Evolutionary conservation across 2,113 vertebrate species (phyloP).

Genomic region (Ochotona curzoniae): DNA sequence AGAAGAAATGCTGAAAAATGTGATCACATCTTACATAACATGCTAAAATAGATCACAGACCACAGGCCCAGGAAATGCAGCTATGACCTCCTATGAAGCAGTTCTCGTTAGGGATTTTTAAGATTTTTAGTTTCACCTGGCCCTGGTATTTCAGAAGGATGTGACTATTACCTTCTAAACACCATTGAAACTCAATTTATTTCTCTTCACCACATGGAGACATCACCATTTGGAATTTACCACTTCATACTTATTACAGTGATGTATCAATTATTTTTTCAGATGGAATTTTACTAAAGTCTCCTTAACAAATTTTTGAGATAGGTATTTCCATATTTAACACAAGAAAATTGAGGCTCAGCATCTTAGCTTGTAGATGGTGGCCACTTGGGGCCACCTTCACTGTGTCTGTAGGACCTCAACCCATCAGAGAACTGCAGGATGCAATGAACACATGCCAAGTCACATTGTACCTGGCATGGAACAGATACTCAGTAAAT

Average conservation of each 20-base stretch:
- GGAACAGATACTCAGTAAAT: not conserved
- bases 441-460: not conserved
- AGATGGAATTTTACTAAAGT: not conserved
- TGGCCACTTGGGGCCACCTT: not conserved
- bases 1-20: not conserved
- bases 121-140: not conserved
- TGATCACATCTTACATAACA: not conserved
- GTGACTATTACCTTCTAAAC: not conserved
- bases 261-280: not conserved
- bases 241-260: not conserved
- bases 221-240: not conserved
- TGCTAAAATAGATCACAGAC: not conserved
- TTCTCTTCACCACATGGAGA: not conserved
- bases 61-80: not conserved
- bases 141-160: not conserved
- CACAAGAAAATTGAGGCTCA: not conserved
- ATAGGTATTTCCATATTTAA: not conserved
- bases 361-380: not conserved
- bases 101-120: not conserved
- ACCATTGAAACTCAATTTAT: not conserved
- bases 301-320: not conserved
- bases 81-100: not conserved
- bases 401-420: not conserved
- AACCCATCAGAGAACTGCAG: not conserved
- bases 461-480: not conserved